A percentile compares a stretch with the other conserved stretches of the same genome.
phyloP scores from a whole-genome alignment of 2,797 vertebrate genomes.

The Enteromius viviparus region DNA sequence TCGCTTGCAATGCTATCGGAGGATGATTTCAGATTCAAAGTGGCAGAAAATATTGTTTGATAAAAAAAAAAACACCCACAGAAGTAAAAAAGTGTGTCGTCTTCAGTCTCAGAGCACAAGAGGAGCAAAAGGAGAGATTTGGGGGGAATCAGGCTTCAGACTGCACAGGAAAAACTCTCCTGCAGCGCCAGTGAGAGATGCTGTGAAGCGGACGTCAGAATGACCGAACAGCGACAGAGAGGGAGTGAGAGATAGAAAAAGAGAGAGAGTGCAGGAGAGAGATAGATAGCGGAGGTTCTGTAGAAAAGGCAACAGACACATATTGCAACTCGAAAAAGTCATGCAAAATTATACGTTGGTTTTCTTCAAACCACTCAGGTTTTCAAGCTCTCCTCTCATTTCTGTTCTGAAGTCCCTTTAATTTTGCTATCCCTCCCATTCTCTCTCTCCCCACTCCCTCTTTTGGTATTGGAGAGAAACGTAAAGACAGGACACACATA shows the following conservation, averaged over 20 bases:
- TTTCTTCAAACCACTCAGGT: background rate
- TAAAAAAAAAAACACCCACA: slow-evolving; percentile 31
- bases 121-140: slow-evolving; percentile 34
- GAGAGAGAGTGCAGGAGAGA: slow-evolving; percentile 20
- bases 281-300: slow-evolving; percentile 6
- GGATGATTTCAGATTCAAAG: slow-evolving; percentile 36
- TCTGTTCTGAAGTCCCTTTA: background rate
- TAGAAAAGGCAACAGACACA: background rate
- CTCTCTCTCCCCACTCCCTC: background rate
- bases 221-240: slow-evolving; percentile 30
- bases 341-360: background rate
- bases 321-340: background rate
- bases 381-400: background rate
- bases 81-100: slow-evolving; percentile 19
- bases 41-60: slow-evolving; percentile 46
- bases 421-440: background rate
- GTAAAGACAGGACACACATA: slow-evolving; percentile 1
- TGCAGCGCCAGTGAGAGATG: slow-evolving; percentile 42
- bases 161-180: slow-evolving; percentile 14
- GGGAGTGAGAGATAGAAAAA: slow-evolving; percentile 26
- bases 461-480: background rate
- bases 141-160: slow-evolving; percentile 17
- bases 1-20: background rate
- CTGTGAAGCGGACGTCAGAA: slow-evolving; percentile 39
- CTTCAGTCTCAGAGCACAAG: slow-evolving; percentile 26